A percentile compares a stretch with the other conserved stretches of the same genome.
Evolutionary conservation across 2,888 invertebrate species (phyloP).

Genomic region (Meta bourneti): DNA sequence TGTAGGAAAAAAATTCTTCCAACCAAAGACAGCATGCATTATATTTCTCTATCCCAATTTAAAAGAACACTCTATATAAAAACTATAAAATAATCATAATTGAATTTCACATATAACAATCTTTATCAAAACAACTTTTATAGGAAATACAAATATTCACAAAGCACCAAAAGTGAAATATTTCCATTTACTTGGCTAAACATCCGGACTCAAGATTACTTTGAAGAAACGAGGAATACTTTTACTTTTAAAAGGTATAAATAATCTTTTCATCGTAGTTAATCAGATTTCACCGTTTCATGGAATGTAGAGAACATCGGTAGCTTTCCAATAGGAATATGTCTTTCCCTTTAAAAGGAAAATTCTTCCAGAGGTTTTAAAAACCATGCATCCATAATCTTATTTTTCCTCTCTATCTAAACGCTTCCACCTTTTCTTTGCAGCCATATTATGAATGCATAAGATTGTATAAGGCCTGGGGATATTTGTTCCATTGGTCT

Average conservation of each 20-base stretch:
- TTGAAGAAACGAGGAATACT: no score
- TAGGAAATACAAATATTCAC: no score
- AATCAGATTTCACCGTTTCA: neutral
- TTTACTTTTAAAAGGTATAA: neutral
- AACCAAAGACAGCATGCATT: no score
- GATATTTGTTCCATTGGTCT: neutral
- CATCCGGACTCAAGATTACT: no score
- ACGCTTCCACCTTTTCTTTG: neutral
- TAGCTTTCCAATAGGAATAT: neutral
- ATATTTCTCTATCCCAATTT: no score
- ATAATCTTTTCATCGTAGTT: neutral
- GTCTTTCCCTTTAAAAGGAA: neutral
- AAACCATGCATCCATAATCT: neutral
- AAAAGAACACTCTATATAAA: no score
- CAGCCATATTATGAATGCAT: neutral
- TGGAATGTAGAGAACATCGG: neutral
- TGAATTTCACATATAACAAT: no score
- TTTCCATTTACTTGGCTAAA: no score
- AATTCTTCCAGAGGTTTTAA: neutral
- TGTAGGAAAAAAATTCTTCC: no score
- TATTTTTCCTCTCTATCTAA: neutral
- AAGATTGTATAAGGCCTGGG: neutral
- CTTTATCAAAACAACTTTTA: no score
- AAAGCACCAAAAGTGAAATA: no score
- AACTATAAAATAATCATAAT: no score